These are phyloP conservation scores for Coreius guichenoti DNA, from an alignment of 2,797 vertebrate genomes.

Conservation along the genomic window DNA sequence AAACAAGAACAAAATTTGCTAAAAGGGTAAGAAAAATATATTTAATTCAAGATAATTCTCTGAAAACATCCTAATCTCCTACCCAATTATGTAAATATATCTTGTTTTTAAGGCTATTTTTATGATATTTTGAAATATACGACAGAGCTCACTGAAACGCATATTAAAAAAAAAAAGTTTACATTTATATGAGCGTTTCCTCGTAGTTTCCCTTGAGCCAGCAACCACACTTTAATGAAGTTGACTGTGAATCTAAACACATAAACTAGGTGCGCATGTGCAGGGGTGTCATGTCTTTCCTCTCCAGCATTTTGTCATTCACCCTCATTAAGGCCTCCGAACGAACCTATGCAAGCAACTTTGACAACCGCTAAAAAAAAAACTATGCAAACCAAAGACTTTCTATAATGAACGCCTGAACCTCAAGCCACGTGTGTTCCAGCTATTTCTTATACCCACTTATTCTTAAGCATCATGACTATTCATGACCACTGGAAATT, in stretches of 20 bases:
- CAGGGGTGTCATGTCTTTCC: neutral
- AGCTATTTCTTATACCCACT: slow-evolving; percentile 1
- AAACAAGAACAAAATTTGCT: neutral
- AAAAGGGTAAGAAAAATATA: neutral
- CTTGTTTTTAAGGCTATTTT: slow-evolving; percentile 4
- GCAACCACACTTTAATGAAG: slow-evolving; percentile 11
- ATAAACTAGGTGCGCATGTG: neutral
- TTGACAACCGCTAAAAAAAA: slow-evolving; percentile 24
- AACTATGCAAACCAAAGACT: slow-evolving; percentile 28
- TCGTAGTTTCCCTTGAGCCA: neutral
- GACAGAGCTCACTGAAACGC: neutral
- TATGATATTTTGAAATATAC: neutral
- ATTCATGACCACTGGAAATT: slow-evolving; percentile 39
- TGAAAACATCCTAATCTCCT: neutral
- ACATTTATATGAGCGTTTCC: neutral
- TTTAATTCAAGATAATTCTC: neutral
- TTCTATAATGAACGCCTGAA: slow-evolving; percentile 28
- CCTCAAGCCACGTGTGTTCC: slow-evolving; percentile 11
- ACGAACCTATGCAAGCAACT: slow-evolving; percentile 8
- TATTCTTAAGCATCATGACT: slow-evolving; percentile 45
- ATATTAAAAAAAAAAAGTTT: neutral
- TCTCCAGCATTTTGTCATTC: slow-evolving; percentile 34
- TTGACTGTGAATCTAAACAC: neutral
- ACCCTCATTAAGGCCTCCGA: slow-evolving; percentile 42
- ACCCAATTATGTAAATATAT: neutral